A percentile compares a stretch with the other conserved stretches of the same genome.
Evolutionary conservation across 2,797 vertebrate genomes (phyloP).

Genomic region (Sitta carolinensis): DNA sequence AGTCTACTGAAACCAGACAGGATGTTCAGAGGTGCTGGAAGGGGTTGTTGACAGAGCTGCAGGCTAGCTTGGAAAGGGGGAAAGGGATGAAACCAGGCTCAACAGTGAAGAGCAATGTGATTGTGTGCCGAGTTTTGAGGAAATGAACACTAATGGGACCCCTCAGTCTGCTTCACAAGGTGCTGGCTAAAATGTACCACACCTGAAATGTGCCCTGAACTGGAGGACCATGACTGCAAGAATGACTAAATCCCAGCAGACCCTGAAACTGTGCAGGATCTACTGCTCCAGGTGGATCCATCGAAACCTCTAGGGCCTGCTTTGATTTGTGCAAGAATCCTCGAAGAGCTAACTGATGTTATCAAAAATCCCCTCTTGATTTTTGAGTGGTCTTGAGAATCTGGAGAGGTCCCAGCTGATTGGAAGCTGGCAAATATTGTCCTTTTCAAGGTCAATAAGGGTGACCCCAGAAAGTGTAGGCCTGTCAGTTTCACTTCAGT

Average conservation of each 20-base stretch:
- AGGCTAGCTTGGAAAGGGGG: neutral
- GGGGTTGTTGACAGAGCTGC: neutral
- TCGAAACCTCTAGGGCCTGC: neutral
- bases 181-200: neutral
- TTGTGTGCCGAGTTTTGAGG: neutral
- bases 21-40: neutral
- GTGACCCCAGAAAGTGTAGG: neutral
- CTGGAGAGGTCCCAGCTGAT: neutral
- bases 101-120: neutral
- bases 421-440: neutral
- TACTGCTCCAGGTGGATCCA: neutral
- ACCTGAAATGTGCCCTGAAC: neutral
- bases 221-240: neutral
- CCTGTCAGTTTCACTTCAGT: neutral
- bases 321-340: neutral
- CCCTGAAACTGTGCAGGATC: too few species aligned
- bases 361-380: neutral
- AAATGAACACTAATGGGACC: accelerated
- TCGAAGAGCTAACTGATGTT: neutral
- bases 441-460: neutral
- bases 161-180: neutral
- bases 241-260: neutral
- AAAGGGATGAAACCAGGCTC: neutral
- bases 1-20: neutral
- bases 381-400: neutral